These are phyloP conservation scores for Cephalophus harveyi DNA, from an alignment of 2,113 vertebrate species.

Conservation along the genomic window DNA sequence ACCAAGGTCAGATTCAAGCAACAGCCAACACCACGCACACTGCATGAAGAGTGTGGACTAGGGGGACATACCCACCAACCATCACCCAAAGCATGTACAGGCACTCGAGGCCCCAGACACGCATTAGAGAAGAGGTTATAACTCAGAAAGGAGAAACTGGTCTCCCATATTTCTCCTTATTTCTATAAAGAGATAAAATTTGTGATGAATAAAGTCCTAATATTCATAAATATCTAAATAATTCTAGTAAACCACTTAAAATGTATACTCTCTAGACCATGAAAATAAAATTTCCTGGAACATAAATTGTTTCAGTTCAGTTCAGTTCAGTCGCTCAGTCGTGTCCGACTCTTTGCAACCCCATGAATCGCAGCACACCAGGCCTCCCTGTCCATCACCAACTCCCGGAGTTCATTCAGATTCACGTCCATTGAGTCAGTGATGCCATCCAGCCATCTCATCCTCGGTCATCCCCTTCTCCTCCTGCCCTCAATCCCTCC, in stretches of 20 bases:
- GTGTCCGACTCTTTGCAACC: too few relatives aligned
- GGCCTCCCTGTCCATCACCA: too few relatives aligned
- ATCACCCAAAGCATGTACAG: not conserved
- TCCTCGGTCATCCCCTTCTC: too few relatives aligned
- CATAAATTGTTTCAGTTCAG: not conserved
- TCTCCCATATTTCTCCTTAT: not conserved
- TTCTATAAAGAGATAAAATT: not conserved
- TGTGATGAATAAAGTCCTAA: not conserved
- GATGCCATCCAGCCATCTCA: too few relatives aligned
- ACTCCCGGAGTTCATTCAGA: too few relatives aligned
- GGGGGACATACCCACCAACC: not conserved
- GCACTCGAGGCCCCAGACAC: not conserved
- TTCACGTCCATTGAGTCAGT: too few relatives aligned
- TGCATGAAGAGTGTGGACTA: not conserved
- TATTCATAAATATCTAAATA: not conserved
- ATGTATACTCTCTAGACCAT: not conserved
- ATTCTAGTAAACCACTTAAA: not conserved
- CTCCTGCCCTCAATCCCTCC: too few relatives aligned
- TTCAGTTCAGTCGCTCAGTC: too few relatives aligned
- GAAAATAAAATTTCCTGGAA: not conserved
- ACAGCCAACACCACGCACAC: accelerated
- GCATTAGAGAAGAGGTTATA: not conserved
- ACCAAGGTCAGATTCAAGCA: not conserved
- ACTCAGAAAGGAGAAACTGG: not conserved
- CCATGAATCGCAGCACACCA: too few relatives aligned